Evolutionary conservation across 2,113 vertebrate genomes (phyloP), one percentile per base, ranked within the genome.

Genomic region (Mastomys natalensis): DNA sequence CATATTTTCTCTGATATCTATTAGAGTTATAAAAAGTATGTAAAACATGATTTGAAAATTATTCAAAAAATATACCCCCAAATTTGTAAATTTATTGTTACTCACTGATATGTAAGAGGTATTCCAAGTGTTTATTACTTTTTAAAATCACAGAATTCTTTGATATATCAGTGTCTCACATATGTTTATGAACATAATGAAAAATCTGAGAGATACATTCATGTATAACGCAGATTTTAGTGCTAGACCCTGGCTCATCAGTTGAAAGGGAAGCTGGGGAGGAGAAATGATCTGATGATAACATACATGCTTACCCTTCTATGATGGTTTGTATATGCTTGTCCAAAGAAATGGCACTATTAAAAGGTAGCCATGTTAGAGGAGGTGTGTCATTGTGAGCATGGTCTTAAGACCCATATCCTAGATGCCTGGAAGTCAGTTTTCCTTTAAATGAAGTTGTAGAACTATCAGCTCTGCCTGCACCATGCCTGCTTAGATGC

Each of bases 291-390:
- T 17, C 8, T 55, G 4, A 21, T 26, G 62, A 55, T 82, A 11
- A 26, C 1, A 26, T 6, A 62, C 3, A 84, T 13, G 62, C 5
- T 1, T 2, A 13, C 24, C 0, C 10, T 12, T 4, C 55, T 0
- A 26, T 64, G 26, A 64, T 29, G 26, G 10, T 64, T 64, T 64
- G 26, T 64, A 64, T 12, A 31, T 64, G 10, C 10, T 64, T 64
- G 26, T 26, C 62, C 62, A 26, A 64, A 9, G 26, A 9, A 64
- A 24, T 64, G 26, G 26, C 10, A 12, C 8, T 31, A 64, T 29
- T 4, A 64, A 31, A 64, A 64, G 62, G 26, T 64, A 10, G 10
- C 10, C 26, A 31, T 64, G 26, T 64, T 64, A 8, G 29, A 66
- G 4, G 29, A 31, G 29, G 29, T 34, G 12, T 66, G 31, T 34